Conservation (phyloP, 2,888 invertebrate species). For the Hydriomena furcata region DNA sequence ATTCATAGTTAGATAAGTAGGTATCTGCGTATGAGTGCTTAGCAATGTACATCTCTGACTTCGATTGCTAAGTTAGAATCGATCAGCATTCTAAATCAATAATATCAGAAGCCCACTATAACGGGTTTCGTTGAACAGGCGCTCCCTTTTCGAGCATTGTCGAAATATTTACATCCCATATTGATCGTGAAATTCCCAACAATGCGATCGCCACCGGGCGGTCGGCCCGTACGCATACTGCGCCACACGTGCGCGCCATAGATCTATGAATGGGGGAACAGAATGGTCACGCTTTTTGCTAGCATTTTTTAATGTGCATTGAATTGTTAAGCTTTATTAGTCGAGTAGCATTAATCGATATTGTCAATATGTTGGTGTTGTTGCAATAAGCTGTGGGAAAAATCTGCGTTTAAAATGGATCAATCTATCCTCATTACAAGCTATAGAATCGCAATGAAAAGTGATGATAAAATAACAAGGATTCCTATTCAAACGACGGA, state of each 20-base stretch:
- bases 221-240: constrained; percentile 48
- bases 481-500: constrained; percentile 30
- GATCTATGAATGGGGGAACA: constrained; percentile 26
- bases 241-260: constrained; percentile 68
- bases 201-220: constrained; percentile 60
- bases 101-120: constrained; percentile 23
- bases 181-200: constrained; percentile 79
- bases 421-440: constrained; percentile 14
- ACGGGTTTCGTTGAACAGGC: constrained; percentile 55
- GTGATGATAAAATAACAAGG: constrained; percentile 27
- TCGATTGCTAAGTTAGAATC: constrained; percentile 21
- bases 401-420: constrained; percentile 3
- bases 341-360: constrained; percentile 10
- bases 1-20: constrained; percentile 5
- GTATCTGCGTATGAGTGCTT: too few relatives aligned
- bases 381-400: not conserved
- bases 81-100: constrained; percentile 22
- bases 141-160: constrained; percentile 75
- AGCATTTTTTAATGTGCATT: constrained; percentile 7
- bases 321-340: constrained; percentile 1
- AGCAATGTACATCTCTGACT: constrained; percentile 11
- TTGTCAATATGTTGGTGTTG: not conserved
- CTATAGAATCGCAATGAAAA: constrained; percentile 13
- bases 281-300: constrained; percentile 28
- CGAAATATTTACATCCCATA: constrained; percentile 80